Evolutionary conservation across 2,797 vertebrate species (phyloP).

Genomic region (Austrolebias charrua): DNA sequence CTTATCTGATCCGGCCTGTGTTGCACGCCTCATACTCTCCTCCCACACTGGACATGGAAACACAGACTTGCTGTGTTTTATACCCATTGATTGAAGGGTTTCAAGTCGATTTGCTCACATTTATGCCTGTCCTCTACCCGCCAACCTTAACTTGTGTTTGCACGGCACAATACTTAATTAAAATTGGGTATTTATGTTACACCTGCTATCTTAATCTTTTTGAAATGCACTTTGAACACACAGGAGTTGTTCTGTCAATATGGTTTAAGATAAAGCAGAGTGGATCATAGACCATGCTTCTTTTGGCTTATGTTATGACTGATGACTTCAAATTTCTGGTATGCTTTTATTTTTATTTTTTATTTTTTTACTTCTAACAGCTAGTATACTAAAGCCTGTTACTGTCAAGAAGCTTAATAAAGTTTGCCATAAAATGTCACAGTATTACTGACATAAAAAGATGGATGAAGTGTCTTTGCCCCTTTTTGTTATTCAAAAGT

Average conservation of each 20-base stretch:
- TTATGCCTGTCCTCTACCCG: neutral
- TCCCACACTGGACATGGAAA: conserved; percentile 62
- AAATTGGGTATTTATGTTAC: neutral
- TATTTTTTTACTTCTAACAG: no score
- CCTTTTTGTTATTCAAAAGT: no score
- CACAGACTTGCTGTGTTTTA: conserved; percentile 51
- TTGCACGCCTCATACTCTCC: conserved; percentile 60
- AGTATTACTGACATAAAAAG: no score
- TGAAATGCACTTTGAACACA: conserved; percentile 13
- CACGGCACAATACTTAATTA: neutral
- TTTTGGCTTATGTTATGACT: neutral
- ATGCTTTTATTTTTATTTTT: no score
- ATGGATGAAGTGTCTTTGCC: no score
- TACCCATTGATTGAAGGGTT: conserved; percentile 37
- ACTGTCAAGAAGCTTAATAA: no score
- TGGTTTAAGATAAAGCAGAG: conserved; percentile 13
- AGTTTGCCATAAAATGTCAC: no score
- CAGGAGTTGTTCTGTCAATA: conserved; percentile 6
- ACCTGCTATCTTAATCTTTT: conserved; percentile 4
- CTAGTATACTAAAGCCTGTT: no score
- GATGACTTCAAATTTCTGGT: no score
- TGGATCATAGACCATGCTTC: neutral
- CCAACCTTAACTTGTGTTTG: neutral
- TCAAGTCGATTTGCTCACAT: conserved; percentile 23
- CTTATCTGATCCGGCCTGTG: conserved; percentile 79